Evolutionary conservation across 1,140 invertebrate species (phyloP).

Genomic region (Hermetia illucens): DNA sequence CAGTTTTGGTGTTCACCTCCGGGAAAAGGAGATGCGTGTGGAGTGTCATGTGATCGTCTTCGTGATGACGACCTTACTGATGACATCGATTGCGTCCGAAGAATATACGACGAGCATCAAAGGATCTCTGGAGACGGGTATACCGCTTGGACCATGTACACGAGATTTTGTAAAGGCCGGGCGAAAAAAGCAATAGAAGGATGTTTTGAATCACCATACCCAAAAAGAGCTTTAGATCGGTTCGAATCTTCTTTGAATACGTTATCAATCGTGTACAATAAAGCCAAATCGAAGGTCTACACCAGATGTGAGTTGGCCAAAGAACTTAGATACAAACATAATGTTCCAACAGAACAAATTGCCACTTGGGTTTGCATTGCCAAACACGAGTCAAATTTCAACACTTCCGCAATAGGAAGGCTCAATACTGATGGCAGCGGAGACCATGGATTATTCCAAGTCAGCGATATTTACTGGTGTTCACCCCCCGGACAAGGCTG

Average conservation of each 20-base stretch:
- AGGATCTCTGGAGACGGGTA: conserved; percentile 50
- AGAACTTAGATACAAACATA: conserved; percentile 34
- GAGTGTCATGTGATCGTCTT: conserved; percentile 36
- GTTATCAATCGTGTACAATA: background rate
- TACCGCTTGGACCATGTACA: conserved; percentile 54
- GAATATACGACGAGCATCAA: conserved; percentile 34
- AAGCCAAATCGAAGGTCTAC: conserved; percentile 33
- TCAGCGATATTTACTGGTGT: conserved; percentile 61
- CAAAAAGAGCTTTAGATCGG: no score
- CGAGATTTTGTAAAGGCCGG: conserved; percentile 25
- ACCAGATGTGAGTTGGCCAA: conserved; percentile 44
- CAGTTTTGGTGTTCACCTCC: conserved; percentile 59
- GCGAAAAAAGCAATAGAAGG: conserved; percentile 26
- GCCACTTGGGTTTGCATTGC: conserved; percentile 60
- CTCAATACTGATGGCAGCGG: conserved; percentile 37
- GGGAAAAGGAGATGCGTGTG: conserved; percentile 50
- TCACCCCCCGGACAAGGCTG: conserved; percentile 33
- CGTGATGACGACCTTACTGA: background rate
- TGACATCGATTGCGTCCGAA: background rate
- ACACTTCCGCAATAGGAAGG: conserved; percentile 45
- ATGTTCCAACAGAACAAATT: conserved; percentile 35
- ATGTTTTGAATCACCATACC: no score
- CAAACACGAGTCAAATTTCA: conserved; percentile 49
- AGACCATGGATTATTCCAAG: conserved; percentile 62
- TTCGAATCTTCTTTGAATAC: no score